Evolutionary conservation across 2,797 vertebrate genomes (phyloP).

Genomic region (Pelodytes ibericus): DNA sequence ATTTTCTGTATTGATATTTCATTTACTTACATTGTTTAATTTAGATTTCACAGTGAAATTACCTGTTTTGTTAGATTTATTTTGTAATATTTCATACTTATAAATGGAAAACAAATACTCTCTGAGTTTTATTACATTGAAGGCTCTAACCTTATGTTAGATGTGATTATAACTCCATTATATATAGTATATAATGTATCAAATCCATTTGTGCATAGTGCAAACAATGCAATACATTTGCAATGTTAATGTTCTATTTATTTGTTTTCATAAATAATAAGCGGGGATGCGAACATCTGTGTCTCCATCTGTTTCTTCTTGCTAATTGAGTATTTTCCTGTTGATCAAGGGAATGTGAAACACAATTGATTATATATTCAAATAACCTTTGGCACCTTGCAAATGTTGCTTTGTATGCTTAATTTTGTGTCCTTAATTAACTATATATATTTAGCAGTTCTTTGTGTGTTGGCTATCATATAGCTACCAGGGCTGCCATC

Average conservation of each 20-base stretch:
- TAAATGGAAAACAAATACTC: no score
- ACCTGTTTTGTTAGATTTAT: no score
- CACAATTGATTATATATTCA: neutral
- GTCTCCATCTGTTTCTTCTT: neutral
- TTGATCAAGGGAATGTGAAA: neutral
- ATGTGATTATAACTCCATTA: no score
- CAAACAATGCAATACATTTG: neutral
- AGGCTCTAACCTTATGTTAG: no score
- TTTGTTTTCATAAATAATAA: conserved; percentile 2
- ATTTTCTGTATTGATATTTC: no score
- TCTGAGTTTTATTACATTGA: no score
- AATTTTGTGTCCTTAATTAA: neutral
- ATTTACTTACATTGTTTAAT: no score
- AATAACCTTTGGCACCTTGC: neutral
- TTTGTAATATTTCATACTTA: no score
- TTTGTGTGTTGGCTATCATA: no score
- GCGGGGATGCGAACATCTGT: neutral
- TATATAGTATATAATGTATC: neutral
- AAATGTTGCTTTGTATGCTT: neutral
- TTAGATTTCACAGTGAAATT: no score
- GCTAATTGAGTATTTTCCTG: neutral
- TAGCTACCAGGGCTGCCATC: no score
- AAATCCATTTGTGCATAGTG: neutral
- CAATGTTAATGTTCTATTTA: neutral
- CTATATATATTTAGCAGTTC: neutral